Base-by-base conservation (phyloP, 2,113 vertebrate genomes). In the Lagopus muta region DNA sequence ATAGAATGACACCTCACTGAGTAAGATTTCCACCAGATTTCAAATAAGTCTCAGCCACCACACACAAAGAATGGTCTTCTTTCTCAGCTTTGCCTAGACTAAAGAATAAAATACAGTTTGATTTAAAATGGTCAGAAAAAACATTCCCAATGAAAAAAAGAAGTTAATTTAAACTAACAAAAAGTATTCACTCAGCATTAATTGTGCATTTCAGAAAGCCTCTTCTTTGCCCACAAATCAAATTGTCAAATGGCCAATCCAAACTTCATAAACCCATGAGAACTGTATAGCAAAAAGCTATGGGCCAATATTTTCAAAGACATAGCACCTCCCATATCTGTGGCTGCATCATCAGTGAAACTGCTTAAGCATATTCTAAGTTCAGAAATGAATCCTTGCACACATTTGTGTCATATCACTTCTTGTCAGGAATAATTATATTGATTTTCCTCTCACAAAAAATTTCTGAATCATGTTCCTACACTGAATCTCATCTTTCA, bases 81-180 rank as follows among this genome's bases (percentile, higher is more conserved):
- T 83, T 88, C 36, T 84, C 65, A 83, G 32, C 11, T 88, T 82
- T 55, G 7, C 5, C 2, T 0, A 43, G 9, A 13, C 70, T 7
- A 55, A 94, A 82, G 88, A 34, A 15, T 2, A 13, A 36, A 78
- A 79, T 61, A n/a, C 11, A n/a, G 1, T 13, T 61, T 21, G 38
- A 43, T 64, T 34, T 69, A 60, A 86, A 78, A 3, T 40, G 72
- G 55, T 69, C 42, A 91, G 40, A 85, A 91, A 91, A 89, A 38
- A 73, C 32, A 25, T 22, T 82, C n/a, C 14, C 72, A 36, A 55
- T 78, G 91, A 94, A 88, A 95, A 95, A n/a, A 89, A 88, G 60
- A 55, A 69, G 93, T 77, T 14, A 88, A 74, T 89, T 38, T 11
- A 74, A 50, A 67, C 34, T n/a, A 57, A 27, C 27, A 34, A 65